Evolutionary conservation across 2,797 vertebrate genomes (phyloP).

Genomic region (Esox masquinongy): DNA sequence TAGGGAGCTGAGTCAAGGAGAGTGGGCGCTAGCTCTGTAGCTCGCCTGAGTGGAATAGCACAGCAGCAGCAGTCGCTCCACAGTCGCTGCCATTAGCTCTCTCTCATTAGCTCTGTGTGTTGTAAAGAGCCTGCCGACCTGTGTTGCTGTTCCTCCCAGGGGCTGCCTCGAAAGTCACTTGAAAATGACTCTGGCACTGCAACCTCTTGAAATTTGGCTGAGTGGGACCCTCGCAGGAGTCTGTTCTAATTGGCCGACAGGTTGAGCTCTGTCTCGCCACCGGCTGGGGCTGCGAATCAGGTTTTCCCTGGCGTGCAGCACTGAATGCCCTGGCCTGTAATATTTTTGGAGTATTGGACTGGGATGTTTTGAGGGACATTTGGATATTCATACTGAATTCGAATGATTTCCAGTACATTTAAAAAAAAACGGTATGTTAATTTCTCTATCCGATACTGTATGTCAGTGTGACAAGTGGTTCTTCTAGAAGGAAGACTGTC

Average conservation of each 20-base stretch:
- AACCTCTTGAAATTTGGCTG: slow-evolving; percentile 30
- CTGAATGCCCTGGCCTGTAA: background rate
- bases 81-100: slow-evolving; percentile 1
- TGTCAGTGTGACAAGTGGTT: no score
- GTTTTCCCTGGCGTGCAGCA: background rate
- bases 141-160: slow-evolving; percentile 20
- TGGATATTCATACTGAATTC: no score
- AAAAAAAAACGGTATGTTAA: no score
- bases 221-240: slow-evolving; percentile 22
- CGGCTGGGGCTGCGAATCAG: background rate
- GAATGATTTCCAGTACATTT: no score
- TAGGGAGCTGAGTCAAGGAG: background rate
- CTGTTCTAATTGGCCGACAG: slow-evolving; percentile 55
- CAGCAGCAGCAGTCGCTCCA: background rate
- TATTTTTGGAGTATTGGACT: background rate
- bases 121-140: slow-evolving; percentile 18
- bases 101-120: slow-evolving; percentile 40
- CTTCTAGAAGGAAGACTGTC: no score
- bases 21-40: background rate
- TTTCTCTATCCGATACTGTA: no score
- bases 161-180: slow-evolving; percentile 34
- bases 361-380: no score
- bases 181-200: slow-evolving; percentile 35
- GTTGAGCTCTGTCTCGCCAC: slow-evolving; percentile 3
- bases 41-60: background rate